These are phyloP conservation scores for Noctua pronuba DNA, from an alignment of 2,888 invertebrate species.

Conservation along the genomic window DNA sequence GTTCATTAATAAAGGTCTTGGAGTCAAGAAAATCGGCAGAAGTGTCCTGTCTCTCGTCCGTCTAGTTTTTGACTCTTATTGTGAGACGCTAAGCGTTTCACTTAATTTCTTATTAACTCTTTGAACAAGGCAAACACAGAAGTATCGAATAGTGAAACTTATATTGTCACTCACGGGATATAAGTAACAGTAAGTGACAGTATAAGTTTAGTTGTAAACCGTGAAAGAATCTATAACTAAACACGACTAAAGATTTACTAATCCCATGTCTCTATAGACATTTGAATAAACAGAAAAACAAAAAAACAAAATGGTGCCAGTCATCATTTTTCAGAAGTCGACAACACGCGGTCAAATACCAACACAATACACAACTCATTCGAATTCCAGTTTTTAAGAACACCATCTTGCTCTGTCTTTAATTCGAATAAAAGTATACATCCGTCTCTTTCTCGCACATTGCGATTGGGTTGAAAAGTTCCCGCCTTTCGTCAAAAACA, in stretches of 20 bases:
- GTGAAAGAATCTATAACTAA: background rate
- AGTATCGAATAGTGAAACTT: background rate
- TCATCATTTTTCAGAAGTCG: constrained; percentile 7
- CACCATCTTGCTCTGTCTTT: constrained; percentile 64
- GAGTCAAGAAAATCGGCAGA: background rate
- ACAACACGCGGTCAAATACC: constrained; percentile 5
- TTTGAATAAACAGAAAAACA: background rate
- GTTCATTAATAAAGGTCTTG: background rate
- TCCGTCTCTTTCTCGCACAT: constrained; percentile 69
- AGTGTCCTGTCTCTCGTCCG: background rate
- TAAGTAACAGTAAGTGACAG: too few species aligned
- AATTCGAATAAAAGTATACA: constrained; percentile 60
- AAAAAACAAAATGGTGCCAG: background rate
- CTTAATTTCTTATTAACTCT: background rate
- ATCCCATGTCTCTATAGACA: background rate
- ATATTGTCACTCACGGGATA: too few species aligned
- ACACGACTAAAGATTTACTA: background rate
- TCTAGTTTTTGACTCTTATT: background rate
- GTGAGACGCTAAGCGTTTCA: background rate
- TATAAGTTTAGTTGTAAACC: too few species aligned
- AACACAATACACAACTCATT: constrained; percentile 16
- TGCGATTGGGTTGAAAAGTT: constrained; percentile 80
- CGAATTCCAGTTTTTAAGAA: constrained; percentile 44
- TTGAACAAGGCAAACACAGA: background rate
- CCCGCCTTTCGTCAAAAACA: constrained; percentile 80